Evolutionary conservation across 2,888 invertebrate genomes (phyloP).

Genomic region (Caenorhabditis angaria): DNA sequence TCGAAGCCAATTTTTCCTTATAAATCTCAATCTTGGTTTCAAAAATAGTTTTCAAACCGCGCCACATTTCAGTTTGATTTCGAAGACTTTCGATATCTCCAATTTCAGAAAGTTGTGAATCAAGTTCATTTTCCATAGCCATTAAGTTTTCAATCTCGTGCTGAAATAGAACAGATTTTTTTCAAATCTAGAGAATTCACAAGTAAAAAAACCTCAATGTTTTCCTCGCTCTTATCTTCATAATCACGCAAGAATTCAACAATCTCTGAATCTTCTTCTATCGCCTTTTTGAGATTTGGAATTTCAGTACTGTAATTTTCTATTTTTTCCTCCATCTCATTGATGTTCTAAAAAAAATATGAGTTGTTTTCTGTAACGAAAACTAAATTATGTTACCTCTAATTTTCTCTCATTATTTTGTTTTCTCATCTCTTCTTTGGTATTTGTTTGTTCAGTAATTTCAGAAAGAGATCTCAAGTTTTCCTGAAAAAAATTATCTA

Average conservation of each 20-base stretch:
- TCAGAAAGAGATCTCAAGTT: conserved; percentile 6
- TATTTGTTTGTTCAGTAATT: neutral
- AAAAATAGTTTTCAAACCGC: conserved; percentile 17
- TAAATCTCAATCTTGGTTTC: conserved; percentile 20
- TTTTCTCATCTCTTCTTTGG: neutral
- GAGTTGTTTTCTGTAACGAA: neutral
- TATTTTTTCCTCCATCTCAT: conserved; percentile 4
- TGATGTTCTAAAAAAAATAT: neutral
- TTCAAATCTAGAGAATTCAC: neutral
- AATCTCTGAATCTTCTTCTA: conserved; percentile 14
- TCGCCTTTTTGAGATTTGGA: conserved; percentile 15
- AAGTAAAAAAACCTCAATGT: neutral
- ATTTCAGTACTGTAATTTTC: conserved; percentile 9
- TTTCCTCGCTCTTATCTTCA: neutral
- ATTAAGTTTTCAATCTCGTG: neutral
- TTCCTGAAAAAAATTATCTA: conserved; percentile 25
- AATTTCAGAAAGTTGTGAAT: conserved; percentile 12
- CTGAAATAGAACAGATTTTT: conserved; percentile 3
- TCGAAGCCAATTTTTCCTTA: conserved; percentile 11
- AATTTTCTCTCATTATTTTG: neutral
- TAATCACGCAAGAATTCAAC: conserved; percentile 15
- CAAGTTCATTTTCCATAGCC: neutral
- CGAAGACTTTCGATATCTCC: conserved; percentile 17
- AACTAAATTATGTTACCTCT: neutral
- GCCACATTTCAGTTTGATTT: conserved; percentile 28